Conservation (phyloP, 30 jellyfish, hydroid and myxozoan species). For the Aurelia aurita region DNA sequence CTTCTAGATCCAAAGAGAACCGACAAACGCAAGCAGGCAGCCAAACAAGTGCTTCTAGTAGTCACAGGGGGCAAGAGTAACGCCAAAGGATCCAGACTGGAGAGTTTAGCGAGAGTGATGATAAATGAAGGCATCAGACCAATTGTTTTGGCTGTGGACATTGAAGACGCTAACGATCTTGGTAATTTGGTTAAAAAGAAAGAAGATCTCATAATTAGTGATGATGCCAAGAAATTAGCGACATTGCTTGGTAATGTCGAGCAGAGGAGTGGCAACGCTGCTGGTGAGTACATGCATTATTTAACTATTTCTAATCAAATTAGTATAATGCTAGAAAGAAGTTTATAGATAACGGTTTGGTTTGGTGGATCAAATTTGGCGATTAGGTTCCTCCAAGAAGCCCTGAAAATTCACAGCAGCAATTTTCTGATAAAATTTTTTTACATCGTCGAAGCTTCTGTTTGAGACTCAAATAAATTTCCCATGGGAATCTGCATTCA, state of each 20-base stretch:
- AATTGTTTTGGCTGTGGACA: conserved; percentile 25
- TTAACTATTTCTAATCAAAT: too few relatives aligned
- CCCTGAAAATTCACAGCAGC: too few relatives aligned
- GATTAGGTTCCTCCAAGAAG: too few relatives aligned
- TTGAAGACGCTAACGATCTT: neutral
- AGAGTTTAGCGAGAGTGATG: neutral
- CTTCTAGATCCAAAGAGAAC: neutral
- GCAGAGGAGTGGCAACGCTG: conserved; percentile 24
- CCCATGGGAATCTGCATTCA: too few relatives aligned
- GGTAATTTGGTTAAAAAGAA: neutral
- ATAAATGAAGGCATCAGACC: neutral
- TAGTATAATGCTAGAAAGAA: too few relatives aligned
- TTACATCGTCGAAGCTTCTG: too few relatives aligned
- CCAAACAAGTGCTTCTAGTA: conserved; percentile 14
- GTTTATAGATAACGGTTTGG: too few relatives aligned
- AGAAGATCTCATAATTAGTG: neutral
- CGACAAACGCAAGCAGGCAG: neutral
- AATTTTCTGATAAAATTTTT: too few relatives aligned
- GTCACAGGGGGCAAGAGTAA: conserved; percentile 12
- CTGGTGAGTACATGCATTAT: neutral
- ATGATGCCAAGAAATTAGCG: neutral
- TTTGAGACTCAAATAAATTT: too few relatives aligned
- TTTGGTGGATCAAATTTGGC: too few relatives aligned
- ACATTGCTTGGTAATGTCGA: neutral
- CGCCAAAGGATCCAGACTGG: neutral